A percentile compares a stretch with the other conserved stretches of the same genome.
These are phyloP conservation scores for Thamnophis sirtalis DNA, from an alignment of 2,113 vertebrate genomes.

Conservation along the genomic window DNA sequence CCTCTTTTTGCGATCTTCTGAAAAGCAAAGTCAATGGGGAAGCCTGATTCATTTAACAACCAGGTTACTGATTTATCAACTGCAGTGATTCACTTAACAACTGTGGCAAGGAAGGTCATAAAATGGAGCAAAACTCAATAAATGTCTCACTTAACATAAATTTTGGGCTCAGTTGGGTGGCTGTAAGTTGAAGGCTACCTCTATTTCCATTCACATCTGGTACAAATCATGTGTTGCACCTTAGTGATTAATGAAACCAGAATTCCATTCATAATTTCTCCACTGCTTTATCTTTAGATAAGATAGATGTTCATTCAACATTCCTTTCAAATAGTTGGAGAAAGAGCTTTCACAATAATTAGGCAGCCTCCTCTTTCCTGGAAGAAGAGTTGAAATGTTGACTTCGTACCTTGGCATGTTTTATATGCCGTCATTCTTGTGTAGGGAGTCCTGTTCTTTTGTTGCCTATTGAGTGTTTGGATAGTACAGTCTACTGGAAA, in stretches of 20 bases:
- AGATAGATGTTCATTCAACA: neutral
- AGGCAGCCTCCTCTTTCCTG: neutral
- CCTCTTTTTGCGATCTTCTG: too few relatives aligned
- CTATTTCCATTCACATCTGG: neutral
- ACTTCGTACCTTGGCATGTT: neutral
- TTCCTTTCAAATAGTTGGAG: neutral
- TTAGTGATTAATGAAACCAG: neutral
- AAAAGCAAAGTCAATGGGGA: too few relatives aligned
- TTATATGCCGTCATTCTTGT: neutral
- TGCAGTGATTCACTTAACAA: too few relatives aligned
- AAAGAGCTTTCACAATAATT: neutral
- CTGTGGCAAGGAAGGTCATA: too few relatives aligned
- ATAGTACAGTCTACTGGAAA: neutral
- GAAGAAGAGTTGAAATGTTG: constrained; percentile 2
- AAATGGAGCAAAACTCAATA: too few relatives aligned
- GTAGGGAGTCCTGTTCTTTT: neutral
- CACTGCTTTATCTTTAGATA: neutral
- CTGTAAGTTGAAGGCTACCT: too few relatives aligned
- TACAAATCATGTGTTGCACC: neutral
- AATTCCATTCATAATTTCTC: neutral
- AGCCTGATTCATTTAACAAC: too few relatives aligned
- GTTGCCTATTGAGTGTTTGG: neutral
- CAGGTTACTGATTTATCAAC: too few relatives aligned
- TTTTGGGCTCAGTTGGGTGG: too few relatives aligned
- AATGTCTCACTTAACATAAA: too few relatives aligned